A percentile compares a stretch with the other conserved stretches of the same genome.
phyloP scores from a whole-genome alignment of 2,888 invertebrate genomes.

The Leucozona laternaria region DNA sequence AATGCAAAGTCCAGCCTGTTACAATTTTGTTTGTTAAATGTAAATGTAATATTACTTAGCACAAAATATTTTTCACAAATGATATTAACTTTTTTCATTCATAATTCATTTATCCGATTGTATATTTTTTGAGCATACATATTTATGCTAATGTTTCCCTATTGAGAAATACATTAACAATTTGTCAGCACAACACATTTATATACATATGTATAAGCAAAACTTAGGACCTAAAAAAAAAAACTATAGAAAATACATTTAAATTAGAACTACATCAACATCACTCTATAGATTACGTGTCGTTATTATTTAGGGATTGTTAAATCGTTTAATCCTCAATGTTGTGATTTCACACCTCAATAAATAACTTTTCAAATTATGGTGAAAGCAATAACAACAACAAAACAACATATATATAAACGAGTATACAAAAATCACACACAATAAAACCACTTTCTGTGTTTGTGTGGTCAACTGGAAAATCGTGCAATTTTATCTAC shows the following conservation, averaged over 20 bases:
- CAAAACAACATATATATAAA: not conserved
- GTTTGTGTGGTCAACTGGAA: conserved; percentile 66
- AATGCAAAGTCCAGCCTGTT: too few species aligned
- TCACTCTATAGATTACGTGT: conserved; percentile 12
- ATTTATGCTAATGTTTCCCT: not conserved
- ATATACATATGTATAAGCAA: not conserved
- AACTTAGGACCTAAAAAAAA: not conserved
- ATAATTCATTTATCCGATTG: too few species aligned
- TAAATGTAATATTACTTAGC: too few species aligned
- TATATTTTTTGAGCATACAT: too few species aligned
- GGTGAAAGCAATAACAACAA: conserved; percentile 1
- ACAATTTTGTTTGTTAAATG: too few species aligned
- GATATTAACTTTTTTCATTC: too few species aligned
- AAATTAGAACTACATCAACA: conserved; percentile 22
- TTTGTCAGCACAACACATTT: not conserved
- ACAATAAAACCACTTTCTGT: conserved; percentile 55
- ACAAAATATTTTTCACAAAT: too few species aligned
- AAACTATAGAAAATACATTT: not conserved
- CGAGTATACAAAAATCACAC: not conserved
- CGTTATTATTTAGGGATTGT: not conserved
- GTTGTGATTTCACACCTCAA: conserved; percentile 68
- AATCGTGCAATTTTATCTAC: conserved; percentile 58
- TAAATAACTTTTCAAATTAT: conserved; percentile 59
- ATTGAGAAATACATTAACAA: not conserved
- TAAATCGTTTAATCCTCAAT: conserved; percentile 59